phyloP scores from a whole-genome alignment of 2,113 vertebrate genomes.

The Boleophthalmus pectinirostris region DNA sequence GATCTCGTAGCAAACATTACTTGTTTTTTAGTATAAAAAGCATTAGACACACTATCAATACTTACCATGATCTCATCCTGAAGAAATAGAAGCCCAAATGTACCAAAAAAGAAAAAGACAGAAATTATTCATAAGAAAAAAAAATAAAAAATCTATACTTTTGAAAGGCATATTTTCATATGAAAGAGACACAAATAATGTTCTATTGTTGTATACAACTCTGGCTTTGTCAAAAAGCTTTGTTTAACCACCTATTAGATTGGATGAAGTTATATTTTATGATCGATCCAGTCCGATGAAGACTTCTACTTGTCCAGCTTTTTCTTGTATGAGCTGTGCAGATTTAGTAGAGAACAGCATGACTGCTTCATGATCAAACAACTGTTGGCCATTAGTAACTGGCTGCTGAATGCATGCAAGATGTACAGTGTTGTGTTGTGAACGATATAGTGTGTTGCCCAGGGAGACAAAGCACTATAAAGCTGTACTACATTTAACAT shows the following conservation, averaged over 20 bases:
- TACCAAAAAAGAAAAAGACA: slow-evolving; percentile 10
- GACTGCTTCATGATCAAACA: slow-evolving; percentile 20
- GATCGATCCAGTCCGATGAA: neutral
- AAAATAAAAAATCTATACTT: slow-evolving; percentile 6
- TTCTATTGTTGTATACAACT: too few relatives aligned
- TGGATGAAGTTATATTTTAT: too few relatives aligned
- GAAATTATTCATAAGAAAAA: slow-evolving; percentile 38
- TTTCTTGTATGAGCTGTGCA: neutral
- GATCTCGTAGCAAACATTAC: neutral
- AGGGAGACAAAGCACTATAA: slow-evolving; percentile 34
- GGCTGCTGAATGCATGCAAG: slow-evolving; percentile 8
- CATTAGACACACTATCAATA: slow-evolving; percentile 30
- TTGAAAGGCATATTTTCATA: neutral
- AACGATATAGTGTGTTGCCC: slow-evolving; percentile 14
- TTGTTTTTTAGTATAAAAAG: neutral
- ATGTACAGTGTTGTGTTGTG: slow-evolving; percentile 20
- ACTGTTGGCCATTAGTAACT: slow-evolving; percentile 45
- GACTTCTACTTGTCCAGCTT: neutral
- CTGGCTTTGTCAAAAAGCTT: neutral
- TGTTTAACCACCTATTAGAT: neutral
- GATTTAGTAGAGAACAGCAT: neutral
- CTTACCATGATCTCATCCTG: slow-evolving; percentile 82
- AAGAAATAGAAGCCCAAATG: slow-evolving; percentile 39
- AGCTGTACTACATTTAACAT: slow-evolving; percentile 41
- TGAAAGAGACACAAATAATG: neutral